Evolutionary conservation across 2,797 vertebrate genomes (phyloP).

Genomic region (Notolepis coatsorum): DNA sequence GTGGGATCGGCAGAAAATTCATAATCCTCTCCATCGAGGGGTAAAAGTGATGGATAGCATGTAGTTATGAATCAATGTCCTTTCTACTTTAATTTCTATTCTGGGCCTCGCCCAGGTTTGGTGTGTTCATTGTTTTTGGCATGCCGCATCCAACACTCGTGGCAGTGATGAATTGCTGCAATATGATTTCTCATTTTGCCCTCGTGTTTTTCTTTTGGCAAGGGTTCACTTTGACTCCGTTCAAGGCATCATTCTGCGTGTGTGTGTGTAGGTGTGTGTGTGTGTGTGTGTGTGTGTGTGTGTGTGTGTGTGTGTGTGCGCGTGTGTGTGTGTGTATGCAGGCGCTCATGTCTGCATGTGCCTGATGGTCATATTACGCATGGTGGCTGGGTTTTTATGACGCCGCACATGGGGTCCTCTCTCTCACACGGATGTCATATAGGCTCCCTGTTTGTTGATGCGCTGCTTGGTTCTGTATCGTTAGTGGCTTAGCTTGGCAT

Average conservation of each 20-base stretch:
- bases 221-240: conserved; percentile 32
- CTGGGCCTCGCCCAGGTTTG: conserved; percentile 16
- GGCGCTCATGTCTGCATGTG: conserved; percentile 36
- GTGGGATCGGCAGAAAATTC: background rate
- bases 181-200: conserved; percentile 47
- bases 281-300: conserved; percentile 26
- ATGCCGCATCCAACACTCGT: conserved; percentile 28
- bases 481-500: too few species aligned
- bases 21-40: background rate
- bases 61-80: conserved; percentile 21
- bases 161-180: conserved; percentile 59
- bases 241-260: conserved; percentile 52
- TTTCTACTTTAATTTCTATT: conserved; percentile 15
- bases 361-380: conserved; percentile 66
- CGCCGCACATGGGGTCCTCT: conserved; percentile 49
- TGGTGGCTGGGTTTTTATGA: conserved; percentile 57
- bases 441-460: too few species aligned
- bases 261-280: too few species aligned
- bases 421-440: too few species aligned
- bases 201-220: conserved; percentile 5
- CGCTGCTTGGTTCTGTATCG: background rate
- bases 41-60: conserved; percentile 28
- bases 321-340: conserved; percentile 37
- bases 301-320: conserved; percentile 8
- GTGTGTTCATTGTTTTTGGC: conserved; percentile 18